Conservation (phyloP, 2,797 vertebrate genomes). For the Sebastes diaconus region DNA sequence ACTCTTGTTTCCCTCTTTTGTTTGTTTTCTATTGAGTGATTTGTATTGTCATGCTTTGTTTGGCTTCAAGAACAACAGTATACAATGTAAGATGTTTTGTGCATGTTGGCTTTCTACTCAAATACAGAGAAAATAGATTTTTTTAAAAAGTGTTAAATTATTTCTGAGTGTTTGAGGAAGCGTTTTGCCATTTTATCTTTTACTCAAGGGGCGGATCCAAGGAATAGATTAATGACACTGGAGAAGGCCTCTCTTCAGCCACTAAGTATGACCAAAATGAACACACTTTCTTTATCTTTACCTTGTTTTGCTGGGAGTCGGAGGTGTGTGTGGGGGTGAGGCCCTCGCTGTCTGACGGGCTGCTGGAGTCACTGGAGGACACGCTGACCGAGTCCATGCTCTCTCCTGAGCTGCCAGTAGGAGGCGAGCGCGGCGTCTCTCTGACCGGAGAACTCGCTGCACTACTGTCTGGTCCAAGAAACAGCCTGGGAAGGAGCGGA, state of each 20-base stretch:
- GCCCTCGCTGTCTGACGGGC: slow-evolving; percentile 86
- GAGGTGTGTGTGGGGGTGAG: slow-evolving; percentile 79
- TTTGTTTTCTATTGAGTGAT: too few relatives aligned
- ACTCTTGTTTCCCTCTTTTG: too few relatives aligned
- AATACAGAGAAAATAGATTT: too few relatives aligned
- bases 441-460: slow-evolving; percentile 85
- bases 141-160: too few relatives aligned
- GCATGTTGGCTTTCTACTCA: too few relatives aligned
- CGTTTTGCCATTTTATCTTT: background rate
- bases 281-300: slow-evolving; percentile 41
- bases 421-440: slow-evolving; percentile 85
- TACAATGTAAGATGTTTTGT: too few relatives aligned
- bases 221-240: background rate
- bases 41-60: too few relatives aligned
- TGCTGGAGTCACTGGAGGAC: slow-evolving; percentile 91
- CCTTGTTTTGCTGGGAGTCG: slow-evolving; percentile 88
- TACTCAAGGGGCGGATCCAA: background rate
- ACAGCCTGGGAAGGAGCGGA: slow-evolving; percentile 81
- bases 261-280: background rate
- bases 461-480: slow-evolving; percentile 86
- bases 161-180: background rate
- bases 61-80: too few relatives aligned
- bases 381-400: slow-evolving; percentile 95
- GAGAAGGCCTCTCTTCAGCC: background rate
- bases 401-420: slow-evolving; percentile 90